These are phyloP conservation scores for Nemotelus pantherinus DNA, from an alignment of 2,888 invertebrate species.

Conservation along the genomic window DNA sequence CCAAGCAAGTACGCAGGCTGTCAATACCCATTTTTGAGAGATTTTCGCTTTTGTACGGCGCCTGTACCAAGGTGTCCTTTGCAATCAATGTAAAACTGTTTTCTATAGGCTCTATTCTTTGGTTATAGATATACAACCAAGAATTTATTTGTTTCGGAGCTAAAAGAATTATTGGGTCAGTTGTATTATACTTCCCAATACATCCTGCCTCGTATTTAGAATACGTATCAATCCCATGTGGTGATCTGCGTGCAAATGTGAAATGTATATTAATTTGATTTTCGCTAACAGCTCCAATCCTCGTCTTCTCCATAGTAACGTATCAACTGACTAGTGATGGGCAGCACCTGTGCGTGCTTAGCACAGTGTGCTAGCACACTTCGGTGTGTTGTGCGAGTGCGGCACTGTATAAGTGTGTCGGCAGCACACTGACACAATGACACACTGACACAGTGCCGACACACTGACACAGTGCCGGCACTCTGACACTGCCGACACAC, in stretches of 20 bases:
- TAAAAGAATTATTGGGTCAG: conserved; percentile 70
- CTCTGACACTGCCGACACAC: no score
- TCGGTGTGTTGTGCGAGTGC: no score
- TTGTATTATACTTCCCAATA: conserved; percentile 57
- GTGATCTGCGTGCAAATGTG: conserved; percentile 98
- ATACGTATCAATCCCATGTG: conserved; percentile 86
- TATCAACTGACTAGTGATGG: no score
- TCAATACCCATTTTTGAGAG: conserved; percentile 55
- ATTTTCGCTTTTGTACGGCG: conserved; percentile 41
- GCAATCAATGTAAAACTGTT: conserved; percentile 72
- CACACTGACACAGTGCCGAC: no score
- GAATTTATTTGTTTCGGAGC: conserved; percentile 80
- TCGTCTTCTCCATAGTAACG: conserved; percentile 80
- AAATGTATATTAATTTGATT: conserved; percentile 82
- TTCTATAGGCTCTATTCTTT: conserved; percentile 74
- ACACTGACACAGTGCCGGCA: no score
- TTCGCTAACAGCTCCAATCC: conserved; percentile 71
- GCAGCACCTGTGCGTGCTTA: no score
- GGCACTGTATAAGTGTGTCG: no score
- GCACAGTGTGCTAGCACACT: no score
- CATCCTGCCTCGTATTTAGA: conserved; percentile 71
- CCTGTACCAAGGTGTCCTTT: conserved; percentile 71
- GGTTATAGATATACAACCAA: conserved; percentile 80
- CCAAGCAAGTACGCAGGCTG: conserved; percentile 70
- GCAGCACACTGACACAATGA: no score